Evolutionary conservation across 2,888 invertebrate genomes (phyloP), one percentile per base, ranked within the genome.

Genomic region (Mechanitis messenoides): DNA sequence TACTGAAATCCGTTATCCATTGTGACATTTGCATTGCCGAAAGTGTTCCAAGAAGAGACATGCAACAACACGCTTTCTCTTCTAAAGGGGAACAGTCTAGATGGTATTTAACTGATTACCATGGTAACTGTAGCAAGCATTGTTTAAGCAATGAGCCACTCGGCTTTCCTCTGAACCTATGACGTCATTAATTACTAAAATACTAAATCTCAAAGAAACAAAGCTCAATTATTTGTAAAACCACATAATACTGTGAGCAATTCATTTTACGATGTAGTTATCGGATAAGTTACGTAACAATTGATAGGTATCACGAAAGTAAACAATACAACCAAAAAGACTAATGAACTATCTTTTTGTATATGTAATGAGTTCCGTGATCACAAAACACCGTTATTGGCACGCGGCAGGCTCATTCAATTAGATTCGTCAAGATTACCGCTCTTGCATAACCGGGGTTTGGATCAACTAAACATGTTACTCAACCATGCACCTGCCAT

Each of bases 81-180:
- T 82, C 73, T 73, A 76, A 84, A 85, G 80, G 83, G 75, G 86
- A 83, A 79, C 85, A 80, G 77, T 77, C 78, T 79, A 80, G 81
- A 81, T 79, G 79, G 74, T 80, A 74, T 79, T 79, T 79, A 83
- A 83, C 81, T 79, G 85, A 86, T 87, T 87, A 86, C 85, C 83
- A 85, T 85, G 84, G 79, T 84, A 84, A 83, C 72, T 84, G 78
- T 83, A 81, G 75, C 80, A 75, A 73, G 77, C 79, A 84, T 71
- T 69, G 70, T 71, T 61, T 66, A 56, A 60, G 56, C 42, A 59
- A 57, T 60, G 59, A 60, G 57, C 54, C 58, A 45, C 47, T 46
- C 58, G 46, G 53, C 38, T 55, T 53, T 50, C 50, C 31, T 55
- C 42, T 53, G 55, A 64, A 46, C 62, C 55, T 45, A 58, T 47